Conservation (phyloP, 2,888 invertebrate species). For the Osmoderma eremita region DNA sequence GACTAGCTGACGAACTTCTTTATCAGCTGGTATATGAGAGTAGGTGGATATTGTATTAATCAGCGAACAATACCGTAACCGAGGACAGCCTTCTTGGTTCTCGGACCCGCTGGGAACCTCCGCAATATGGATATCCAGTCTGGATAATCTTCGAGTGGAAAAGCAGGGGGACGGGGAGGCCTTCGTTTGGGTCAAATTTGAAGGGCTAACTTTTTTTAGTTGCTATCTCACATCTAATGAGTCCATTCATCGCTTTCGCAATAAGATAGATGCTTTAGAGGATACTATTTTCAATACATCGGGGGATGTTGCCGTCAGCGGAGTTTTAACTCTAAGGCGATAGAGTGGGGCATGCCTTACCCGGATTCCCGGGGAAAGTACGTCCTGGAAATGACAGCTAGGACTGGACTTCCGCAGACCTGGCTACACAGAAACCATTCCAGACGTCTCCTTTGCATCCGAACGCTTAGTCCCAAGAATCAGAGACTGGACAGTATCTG, state of each 20-base stretch:
- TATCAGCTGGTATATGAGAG: neutral
- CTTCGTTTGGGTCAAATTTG: neutral
- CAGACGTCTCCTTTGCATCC: neutral
- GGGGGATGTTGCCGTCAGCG: too few relatives aligned
- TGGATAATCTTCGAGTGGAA: neutral
- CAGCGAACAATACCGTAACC: constrained; percentile 6
- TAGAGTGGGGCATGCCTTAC: neutral
- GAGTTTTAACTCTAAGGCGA: neutral
- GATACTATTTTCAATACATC: too few relatives aligned
- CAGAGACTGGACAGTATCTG: too few relatives aligned
- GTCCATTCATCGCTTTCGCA: neutral
- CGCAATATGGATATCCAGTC: constrained; percentile 4
- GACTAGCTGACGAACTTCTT: too few relatives aligned
- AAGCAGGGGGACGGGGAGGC: neutral
- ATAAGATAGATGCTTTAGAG: neutral
- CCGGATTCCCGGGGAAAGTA: constrained; percentile 1
- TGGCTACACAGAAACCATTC: constrained; percentile 7
- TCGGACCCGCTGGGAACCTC: constrained; percentile 8
- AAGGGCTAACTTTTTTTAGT: neutral
- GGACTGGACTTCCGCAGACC: neutral
- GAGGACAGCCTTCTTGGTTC: neutral
- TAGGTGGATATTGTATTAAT: neutral
- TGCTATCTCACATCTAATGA: constrained; percentile 9
- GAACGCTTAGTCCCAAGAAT: too few relatives aligned
- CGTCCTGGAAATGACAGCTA: constrained; percentile 5